Conservation (phyloP, 2,888 invertebrate genomes). For the Diarsia rubi region DNA sequence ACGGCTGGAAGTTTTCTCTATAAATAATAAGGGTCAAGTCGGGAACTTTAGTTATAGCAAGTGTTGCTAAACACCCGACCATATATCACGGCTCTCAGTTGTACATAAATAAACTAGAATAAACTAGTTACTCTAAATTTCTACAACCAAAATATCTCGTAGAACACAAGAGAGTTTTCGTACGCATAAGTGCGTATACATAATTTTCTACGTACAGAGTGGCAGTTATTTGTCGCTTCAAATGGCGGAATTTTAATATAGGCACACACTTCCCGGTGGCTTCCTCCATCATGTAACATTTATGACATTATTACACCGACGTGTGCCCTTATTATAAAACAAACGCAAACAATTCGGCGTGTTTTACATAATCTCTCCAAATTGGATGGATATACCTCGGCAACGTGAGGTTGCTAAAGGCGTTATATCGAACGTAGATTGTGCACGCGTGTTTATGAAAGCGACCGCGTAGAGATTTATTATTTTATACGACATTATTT, state of each 20-base stretch:
- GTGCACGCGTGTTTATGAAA: conserved; percentile 59
- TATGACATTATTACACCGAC: conserved; percentile 82
- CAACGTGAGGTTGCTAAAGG: conserved; percentile 65
- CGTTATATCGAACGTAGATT: conserved; percentile 66
- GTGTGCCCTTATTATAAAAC: conserved; percentile 80
- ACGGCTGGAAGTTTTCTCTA: conserved; percentile 38
- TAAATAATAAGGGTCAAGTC: conserved; percentile 64
- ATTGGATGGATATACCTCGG: conserved; percentile 77
- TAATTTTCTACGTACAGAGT: conserved; percentile 74
- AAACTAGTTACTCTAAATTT: conserved; percentile 42
- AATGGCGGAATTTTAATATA: conserved; percentile 84
- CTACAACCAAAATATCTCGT: conserved; percentile 16
- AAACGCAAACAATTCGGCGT: conserved; percentile 80
- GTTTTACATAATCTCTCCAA: conserved; percentile 84
- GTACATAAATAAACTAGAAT: conserved; percentile 46
- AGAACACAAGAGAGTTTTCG: conserved; percentile 16
- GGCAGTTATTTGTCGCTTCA: conserved; percentile 74
- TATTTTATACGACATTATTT: conserved; percentile 56
- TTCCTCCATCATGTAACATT: conserved; percentile 79
- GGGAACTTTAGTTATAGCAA: conserved; percentile 48
- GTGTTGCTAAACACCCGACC: conserved; percentile 36
- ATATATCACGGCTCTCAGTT: conserved; percentile 43
- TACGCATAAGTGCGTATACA: conserved; percentile 40
- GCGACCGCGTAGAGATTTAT: conserved; percentile 61
- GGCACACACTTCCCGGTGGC: conserved; percentile 75